These are phyloP conservation scores for Fregetta grallaria DNA, from an alignment of 2,113 vertebrate species.

Conservation along the genomic window DNA sequence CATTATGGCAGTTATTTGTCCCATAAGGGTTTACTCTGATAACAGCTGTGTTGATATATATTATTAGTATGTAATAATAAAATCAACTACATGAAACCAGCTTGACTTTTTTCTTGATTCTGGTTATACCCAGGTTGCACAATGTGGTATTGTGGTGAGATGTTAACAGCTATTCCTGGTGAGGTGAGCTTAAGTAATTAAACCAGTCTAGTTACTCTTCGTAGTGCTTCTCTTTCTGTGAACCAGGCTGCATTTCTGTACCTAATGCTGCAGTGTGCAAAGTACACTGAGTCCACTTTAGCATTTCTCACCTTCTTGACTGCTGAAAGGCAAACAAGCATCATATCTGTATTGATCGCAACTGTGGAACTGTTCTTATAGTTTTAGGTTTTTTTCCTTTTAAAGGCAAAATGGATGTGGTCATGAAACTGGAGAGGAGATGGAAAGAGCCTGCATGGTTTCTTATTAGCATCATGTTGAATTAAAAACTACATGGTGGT, in stretches of 20 bases:
- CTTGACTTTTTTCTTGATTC: neutral
- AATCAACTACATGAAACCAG: neutral
- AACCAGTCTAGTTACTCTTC: neutral
- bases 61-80: conserved; percentile 55
- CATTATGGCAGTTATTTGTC: neutral
- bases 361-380: neutral
- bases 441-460: neutral
- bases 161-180: neutral
- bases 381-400: neutral
- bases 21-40: conserved; percentile 1
- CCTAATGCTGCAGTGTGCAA: neutral
- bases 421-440: neutral
- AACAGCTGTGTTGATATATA: conserved; percentile 15
- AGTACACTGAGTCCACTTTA: accelerated
- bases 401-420: neutral
- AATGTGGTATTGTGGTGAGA: neutral
- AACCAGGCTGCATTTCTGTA: neutral
- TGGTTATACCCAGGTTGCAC: neutral
- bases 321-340: neutral
- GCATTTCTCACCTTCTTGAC: neutral
- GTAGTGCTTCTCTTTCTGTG: neutral
- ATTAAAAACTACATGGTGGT: neutral
- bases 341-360: accelerated
- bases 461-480: neutral
- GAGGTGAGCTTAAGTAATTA: neutral